A percentile compares a stretch with the other conserved stretches of the same genome.
These are phyloP conservation scores for Pygoscelis antarcticus DNA, from an alignment of 2,113 vertebrate genomes.

Conservation along the genomic window DNA sequence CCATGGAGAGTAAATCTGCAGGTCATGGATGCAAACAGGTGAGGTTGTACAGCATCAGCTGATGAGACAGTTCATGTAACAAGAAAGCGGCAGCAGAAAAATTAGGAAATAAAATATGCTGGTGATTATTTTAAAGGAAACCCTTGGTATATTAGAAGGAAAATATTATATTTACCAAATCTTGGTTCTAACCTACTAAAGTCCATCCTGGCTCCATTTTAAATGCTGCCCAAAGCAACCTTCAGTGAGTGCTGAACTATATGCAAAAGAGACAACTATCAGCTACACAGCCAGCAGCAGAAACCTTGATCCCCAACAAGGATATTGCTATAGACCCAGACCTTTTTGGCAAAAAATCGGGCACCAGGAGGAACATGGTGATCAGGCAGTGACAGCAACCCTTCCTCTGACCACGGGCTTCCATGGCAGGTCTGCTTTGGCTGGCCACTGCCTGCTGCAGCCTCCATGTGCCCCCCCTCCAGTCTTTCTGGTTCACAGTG, in stretches of 20 bases:
- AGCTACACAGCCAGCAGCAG: not conserved
- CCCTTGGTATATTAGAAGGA: not conserved
- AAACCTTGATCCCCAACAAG: not conserved
- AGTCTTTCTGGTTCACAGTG: not conserved
- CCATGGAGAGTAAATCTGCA: not conserved
- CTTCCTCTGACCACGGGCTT: not conserved
- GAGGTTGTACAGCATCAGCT: not conserved
- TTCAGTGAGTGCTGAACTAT: not conserved
- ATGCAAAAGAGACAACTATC: not conserved
- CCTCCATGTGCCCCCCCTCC: fast-evolving
- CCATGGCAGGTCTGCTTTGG: not conserved
- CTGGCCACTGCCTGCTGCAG: not conserved
- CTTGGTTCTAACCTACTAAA: not conserved
- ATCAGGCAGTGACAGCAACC: not conserved
- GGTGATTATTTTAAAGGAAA: not conserved
- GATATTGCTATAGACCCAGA: not conserved
- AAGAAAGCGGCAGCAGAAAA: not conserved
- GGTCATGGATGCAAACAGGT: not conserved
- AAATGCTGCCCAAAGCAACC: not conserved
- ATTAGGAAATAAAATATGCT: not conserved
- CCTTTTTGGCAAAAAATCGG: not conserved
- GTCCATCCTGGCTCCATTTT: not conserved
- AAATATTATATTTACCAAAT: not conserved
- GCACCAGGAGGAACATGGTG: not conserved
- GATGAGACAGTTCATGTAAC: not conserved